Base-by-base conservation (phyloP, 2,797 vertebrate genomes). In the Gallinago nigripennis region DNA sequence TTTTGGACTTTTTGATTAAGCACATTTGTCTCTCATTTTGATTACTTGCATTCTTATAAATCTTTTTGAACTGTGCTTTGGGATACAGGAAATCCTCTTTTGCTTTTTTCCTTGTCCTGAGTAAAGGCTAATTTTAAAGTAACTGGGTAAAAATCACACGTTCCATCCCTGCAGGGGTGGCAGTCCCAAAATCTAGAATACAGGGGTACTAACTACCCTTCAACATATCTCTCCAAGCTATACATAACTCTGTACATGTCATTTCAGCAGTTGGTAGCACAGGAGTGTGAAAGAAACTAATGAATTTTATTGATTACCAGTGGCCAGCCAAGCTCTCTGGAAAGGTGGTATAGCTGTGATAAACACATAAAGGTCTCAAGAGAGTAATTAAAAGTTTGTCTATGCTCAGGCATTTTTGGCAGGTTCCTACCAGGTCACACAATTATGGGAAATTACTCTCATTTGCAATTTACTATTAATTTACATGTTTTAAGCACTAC, bases 111-210 rank as follows among this genome's bases (percentile, higher is more conserved):
- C 8, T 72, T 60, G 8, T 63, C 25, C 60, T 43, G 12, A 84
- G 12, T 45, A 65, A 90, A 77, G 8, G 11, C 8, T 64, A n/a
- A 53, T 78, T 86, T 88, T 78, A 75, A 57, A 48, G 13, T 37
- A 71, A 51, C 8, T 9, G 19, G 2, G 5, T 72, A 71, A 94
- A 94, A 90, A 94, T 19, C 33, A 39, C 0, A 0, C 0, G 0
- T 43, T 82, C 20, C 33, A 37, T 19, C 11, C n/a, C 35, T 33
- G 4, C 45, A 85, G 18, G 7, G 3, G 11, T 30, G 4, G 14
- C 31, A 37, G 9, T 37, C 53, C 17, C 11, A 3, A 65, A 78
- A 91, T 23, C 15, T 30, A 28, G 18, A 56, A 19, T 30, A 58
- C 30, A 65, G 46, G n/a, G 23, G 7, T 33, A 48, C 12, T n/a